Evolutionary conservation across 2,797 vertebrate genomes (phyloP), one percentile per base, ranked within the genome.

Genomic region (Brachyalestes nurse): DNA sequence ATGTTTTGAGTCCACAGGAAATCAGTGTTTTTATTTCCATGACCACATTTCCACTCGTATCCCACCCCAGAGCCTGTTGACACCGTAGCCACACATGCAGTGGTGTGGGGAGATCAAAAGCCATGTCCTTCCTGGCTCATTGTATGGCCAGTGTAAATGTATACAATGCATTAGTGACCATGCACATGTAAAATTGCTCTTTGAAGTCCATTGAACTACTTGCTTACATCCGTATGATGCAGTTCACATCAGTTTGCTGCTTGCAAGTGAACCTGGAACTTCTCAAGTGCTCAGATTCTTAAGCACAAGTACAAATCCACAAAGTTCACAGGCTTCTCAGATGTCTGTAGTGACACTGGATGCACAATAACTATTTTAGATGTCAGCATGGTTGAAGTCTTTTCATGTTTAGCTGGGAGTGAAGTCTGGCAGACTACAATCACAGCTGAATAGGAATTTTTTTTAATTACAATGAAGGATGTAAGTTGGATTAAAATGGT

Each of bases 291-390:
- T 66, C 10, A 58, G 12, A 38, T n/a, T 28, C 57, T 55, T 55
- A 38, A 78, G 14, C 12, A 28, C 28, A n/a, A 45, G 13, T 9
- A 79, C 14, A 76, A 49, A 62, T 28, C 19, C 38, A 49, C 9
- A 80, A 72, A 62, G 84, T 91, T 92, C 91, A 88, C 92, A 92
- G 84, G 88, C 65, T 90, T 71, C 88, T 93, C 86, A 84, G 90
- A 89, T 92, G 85, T 89, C 89, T 40, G 1, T 23, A 62, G 77
- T 58, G 21, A 75, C 72, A 53, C 73, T 78, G 47, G 87, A 57
- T 67, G 86, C 90, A 88, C 89, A 88, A 79, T 83, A 82, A 80
- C 81, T 86, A 84, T 85, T 74, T 77, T 84, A 82, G 81, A 77
- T 77, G 79, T 85, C 82, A 77, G 40, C 82, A 83, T 28, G 85